A percentile compares a stretch with the other conserved stretches of the same genome.
Conservation (phyloP, 2,888 invertebrate species). For the Sisyra terminalis region DNA sequence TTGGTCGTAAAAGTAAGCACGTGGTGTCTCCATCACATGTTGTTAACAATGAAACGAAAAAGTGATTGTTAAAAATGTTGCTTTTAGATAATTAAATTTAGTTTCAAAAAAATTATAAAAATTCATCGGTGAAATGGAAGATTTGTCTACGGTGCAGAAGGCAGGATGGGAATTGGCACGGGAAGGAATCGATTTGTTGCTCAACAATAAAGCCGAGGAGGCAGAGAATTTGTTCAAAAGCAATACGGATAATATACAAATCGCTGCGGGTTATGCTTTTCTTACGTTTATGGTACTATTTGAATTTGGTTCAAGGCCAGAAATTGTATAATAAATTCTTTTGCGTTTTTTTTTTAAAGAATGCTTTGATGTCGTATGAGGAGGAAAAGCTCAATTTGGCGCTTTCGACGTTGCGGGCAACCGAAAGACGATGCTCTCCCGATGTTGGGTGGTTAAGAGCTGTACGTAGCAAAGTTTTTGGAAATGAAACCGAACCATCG, state of each 20-base stretch:
- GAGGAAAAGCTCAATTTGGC: slow-evolving; percentile 44
- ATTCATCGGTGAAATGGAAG: too few species aligned
- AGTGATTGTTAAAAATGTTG: too few species aligned
- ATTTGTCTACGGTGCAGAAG: neutral
- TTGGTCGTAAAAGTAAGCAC: too few species aligned
- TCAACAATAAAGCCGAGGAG: slow-evolving; percentile 29
- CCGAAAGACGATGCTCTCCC: slow-evolving; percentile 38
- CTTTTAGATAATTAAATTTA: too few species aligned
- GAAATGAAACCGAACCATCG: slow-evolving; percentile 16
- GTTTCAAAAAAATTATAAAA: too few species aligned
- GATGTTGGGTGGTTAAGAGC: slow-evolving; percentile 38
- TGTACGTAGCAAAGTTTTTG: slow-evolving; percentile 31
- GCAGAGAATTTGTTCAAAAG: slow-evolving; percentile 27
- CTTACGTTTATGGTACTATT: slow-evolving; percentile 28
- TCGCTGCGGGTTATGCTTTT: slow-evolving; percentile 31
- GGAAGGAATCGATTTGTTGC: slow-evolving; percentile 27
- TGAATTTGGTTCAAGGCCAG: neutral
- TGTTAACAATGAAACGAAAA: too few species aligned
- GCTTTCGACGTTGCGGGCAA: slow-evolving; percentile 34
- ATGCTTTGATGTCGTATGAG: slow-evolving; percentile 53
- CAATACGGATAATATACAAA: slow-evolving; percentile 27
- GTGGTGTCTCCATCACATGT: too few species aligned
- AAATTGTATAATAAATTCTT: neutral
- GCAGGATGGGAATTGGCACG: slow-evolving; percentile 26
- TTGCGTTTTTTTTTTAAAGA: slow-evolving; percentile 26